Percentiles rank a stretch among this genome's conserved stretches.
Evolutionary conservation across 30 jellyfish, hydroid and myxozoan genomes (phyloP).

Genomic region (Nemopilema nomurai): DNA sequence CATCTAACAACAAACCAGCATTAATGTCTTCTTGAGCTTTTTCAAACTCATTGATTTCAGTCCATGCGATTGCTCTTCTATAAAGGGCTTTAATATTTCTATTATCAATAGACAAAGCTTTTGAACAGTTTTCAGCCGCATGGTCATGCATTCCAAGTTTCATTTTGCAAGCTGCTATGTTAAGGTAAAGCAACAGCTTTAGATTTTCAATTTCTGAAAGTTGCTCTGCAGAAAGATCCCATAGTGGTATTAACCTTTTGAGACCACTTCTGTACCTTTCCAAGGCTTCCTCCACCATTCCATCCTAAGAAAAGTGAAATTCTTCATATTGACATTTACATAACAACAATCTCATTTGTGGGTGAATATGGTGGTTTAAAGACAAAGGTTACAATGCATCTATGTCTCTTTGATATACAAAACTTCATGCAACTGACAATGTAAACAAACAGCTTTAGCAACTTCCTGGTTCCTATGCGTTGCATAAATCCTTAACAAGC

Average conservation of each 20-base stretch:
- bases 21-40: constrained; percentile 53
- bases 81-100: constrained; percentile 56
- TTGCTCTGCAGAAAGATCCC: not conserved
- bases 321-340: not conserved
- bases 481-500: no score
- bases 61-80: constrained; percentile 70
- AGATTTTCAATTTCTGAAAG: constrained; percentile 8
- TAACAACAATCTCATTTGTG: not conserved
- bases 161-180: constrained; percentile 88
- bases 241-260: constrained; percentile 61
- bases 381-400: no score
- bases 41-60: constrained; percentile 46
- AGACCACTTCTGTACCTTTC: constrained; percentile 63
- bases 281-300: constrained; percentile 45
- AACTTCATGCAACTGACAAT: no score
- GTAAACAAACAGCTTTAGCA: no score
- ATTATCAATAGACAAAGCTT: constrained; percentile 57
- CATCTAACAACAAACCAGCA: constrained; percentile 41
- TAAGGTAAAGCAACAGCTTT: constrained; percentile 56
- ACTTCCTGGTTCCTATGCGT: no score
- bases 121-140: constrained; percentile 66
- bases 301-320: constrained; percentile 36
- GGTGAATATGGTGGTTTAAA: not conserved
- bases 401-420: no score
- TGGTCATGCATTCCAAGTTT: constrained; percentile 56